Evolutionary conservation across 92 coral and sea anemone genomes (phyloP).

Genomic region (Meandrina meandrites): DNA sequence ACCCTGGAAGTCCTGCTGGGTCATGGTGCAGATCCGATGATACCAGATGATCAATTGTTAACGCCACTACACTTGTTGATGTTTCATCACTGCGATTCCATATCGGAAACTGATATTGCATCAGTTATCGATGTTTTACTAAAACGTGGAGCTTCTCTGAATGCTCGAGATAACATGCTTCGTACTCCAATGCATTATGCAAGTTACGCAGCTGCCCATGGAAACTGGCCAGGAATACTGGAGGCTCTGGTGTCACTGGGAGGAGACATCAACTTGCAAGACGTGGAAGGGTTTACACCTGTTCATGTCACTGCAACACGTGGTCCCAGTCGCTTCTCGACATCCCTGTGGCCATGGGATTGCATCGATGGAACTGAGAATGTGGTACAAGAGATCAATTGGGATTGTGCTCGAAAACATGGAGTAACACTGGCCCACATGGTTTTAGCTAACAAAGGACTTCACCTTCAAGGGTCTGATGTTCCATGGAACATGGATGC

Average conservation of each 20-base stretch:
- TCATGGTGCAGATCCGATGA: conserved; percentile 36
- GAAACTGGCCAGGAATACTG: conserved; percentile 19
- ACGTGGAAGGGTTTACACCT: conserved; percentile 52
- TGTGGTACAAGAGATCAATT: conserved; percentile 13
- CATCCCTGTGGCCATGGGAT: conserved; percentile 27
- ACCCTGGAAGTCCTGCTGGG: conserved; percentile 27
- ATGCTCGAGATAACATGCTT: conserved; percentile 42
- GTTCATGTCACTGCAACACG: conserved; percentile 36
- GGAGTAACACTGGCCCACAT: conserved; percentile 37
- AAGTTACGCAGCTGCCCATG: conserved; percentile 24
- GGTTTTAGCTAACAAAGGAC: conserved; percentile 21
- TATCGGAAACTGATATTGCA: conserved; percentile 25
- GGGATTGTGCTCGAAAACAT: conserved; percentile 39
- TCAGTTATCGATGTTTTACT: conserved; percentile 25
- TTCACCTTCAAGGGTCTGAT: conserved; percentile 18
- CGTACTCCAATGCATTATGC: conserved; percentile 54
- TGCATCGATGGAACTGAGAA: conserved; percentile 25
- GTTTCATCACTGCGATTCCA: conserved; percentile 18
- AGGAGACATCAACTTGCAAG: conserved; percentile 42
- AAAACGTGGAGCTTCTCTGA: conserved; percentile 31
- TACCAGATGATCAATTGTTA: conserved; percentile 40
- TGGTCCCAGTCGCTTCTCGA: conserved; percentile 3
- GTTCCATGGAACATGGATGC: conserved; percentile 47
- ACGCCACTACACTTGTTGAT: conserved; percentile 46
- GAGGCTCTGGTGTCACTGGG: conserved; percentile 23